phyloP scores from a whole-genome alignment of 92 coral and sea anemone genomes.

The Porites cylindrica region DNA sequence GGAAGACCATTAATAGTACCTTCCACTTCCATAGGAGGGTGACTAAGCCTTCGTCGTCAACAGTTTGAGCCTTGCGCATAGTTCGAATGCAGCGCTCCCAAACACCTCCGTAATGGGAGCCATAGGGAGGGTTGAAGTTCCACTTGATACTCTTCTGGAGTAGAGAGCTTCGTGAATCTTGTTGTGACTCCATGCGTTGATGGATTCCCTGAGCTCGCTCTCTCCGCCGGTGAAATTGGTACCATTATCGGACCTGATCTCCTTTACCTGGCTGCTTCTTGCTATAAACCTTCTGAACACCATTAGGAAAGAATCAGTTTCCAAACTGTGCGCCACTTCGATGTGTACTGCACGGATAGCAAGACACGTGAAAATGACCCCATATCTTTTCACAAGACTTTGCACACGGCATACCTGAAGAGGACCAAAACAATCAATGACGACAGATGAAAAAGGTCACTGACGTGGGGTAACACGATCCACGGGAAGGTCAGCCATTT shows the following conservation, averaged over 20 bases:
- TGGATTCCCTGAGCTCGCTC: constrained; percentile 21
- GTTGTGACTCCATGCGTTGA: constrained; percentile 20
- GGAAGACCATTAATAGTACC: constrained; percentile 24
- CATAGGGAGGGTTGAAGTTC: constrained; percentile 13
- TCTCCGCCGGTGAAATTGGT: constrained; percentile 35
- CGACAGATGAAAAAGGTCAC: constrained; percentile 31
- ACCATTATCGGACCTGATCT: constrained; percentile 15
- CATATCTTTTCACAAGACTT: constrained; percentile 36
- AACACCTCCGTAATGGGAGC: neutral
- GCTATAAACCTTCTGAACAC: constrained; percentile 29
- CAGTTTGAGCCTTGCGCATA: constrained; percentile 30
- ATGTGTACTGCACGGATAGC: neutral
- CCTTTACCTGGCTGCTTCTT: neutral
- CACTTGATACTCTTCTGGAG: neutral
- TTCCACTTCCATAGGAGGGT: constrained; percentile 53
- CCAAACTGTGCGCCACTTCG: constrained; percentile 9
- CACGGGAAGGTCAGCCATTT: constrained; percentile 48
- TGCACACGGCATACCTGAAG: neutral
- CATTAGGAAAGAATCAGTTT: constrained; percentile 26
- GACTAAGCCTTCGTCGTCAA: constrained; percentile 43
- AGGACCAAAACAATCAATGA: constrained; percentile 41
- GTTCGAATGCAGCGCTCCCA: constrained; percentile 15
- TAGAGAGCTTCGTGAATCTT: neutral
- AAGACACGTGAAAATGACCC: constrained; percentile 31
- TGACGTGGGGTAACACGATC: constrained; percentile 1